Percentiles rank a stretch among this genome's conserved stretches.
These are phyloP conservation scores for Eustalomyia histrio DNA, from an alignment of 2,888 invertebrate genomes.

Conservation along the genomic window DNA sequence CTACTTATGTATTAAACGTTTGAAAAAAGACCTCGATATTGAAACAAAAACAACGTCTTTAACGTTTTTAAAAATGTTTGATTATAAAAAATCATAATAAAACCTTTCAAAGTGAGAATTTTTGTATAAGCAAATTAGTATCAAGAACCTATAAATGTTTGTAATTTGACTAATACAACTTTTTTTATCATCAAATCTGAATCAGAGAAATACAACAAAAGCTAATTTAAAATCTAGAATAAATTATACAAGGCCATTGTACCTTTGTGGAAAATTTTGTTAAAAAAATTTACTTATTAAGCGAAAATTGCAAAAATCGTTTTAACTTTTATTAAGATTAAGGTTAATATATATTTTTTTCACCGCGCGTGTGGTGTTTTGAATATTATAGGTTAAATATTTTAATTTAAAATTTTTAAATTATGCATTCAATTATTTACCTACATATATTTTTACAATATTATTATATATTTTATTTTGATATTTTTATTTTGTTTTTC, in stretches of 20 bases:
- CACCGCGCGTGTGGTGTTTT: not conserved
- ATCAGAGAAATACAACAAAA: not conserved
- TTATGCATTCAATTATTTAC: too few species aligned
- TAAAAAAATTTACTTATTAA: constrained; percentile 9
- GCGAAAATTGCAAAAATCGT: constrained; percentile 15
- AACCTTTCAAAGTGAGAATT: constrained; percentile 26
- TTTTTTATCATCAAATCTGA: not conserved
- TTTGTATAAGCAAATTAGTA: constrained; percentile 3
- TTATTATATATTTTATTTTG: not conserved
- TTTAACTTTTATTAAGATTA: not conserved
- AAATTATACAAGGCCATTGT: not conserved
- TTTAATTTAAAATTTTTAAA: too few species aligned
- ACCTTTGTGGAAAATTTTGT: not conserved
- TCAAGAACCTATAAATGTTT: constrained; percentile 11
- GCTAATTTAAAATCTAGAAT: not conserved
- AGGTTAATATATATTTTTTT: not conserved
- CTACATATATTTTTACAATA: too few species aligned
- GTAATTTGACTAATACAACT: constrained; percentile 13
- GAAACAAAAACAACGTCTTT: constrained; percentile 27
- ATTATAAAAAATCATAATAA: constrained; percentile 17
- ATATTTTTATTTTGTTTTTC: not conserved
- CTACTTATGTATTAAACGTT: not conserved
- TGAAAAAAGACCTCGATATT: constrained; percentile 46
- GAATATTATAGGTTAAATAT: too few species aligned
- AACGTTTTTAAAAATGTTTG: constrained; percentile 13